phyloP scores from a whole-genome alignment of 1,140 invertebrate species.

The Hypothenemus hampei region DNA sequence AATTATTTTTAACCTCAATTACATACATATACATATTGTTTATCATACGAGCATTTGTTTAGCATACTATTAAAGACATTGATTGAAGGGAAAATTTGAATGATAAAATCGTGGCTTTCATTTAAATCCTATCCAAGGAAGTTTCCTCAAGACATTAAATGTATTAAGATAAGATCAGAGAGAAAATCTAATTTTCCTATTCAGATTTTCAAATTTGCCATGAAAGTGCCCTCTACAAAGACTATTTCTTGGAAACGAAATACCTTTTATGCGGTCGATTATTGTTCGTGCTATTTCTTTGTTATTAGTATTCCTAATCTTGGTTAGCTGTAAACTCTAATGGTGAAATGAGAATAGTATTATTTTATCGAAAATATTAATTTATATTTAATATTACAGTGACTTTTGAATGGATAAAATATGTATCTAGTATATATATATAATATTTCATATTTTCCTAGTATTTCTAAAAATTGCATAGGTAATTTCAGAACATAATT shows the following conservation, averaged over 20 bases:
- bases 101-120: too few relatives aligned
- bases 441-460: neutral
- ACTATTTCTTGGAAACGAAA: neutral
- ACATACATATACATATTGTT: too few relatives aligned
- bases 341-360: neutral
- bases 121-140: too few relatives aligned
- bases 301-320: neutral
- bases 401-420: neutral
- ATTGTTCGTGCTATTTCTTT: neutral
- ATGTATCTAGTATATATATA: neutral
- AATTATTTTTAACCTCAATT: too few relatives aligned
- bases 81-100: too few relatives aligned
- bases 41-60: too few relatives aligned
- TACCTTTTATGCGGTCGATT: constrained; percentile 1
- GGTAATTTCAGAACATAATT: too few relatives aligned
- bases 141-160: neutral
- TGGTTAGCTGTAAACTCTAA: neutral
- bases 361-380: neutral
- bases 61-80: too few relatives aligned
- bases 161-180: neutral
- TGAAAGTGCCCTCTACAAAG: neutral
- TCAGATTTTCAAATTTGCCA: neutral
- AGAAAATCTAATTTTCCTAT: neutral
- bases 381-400: neutral
- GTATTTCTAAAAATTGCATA: too few relatives aligned